Base-by-base conservation (phyloP, 1,140 invertebrate genomes). In the Tribolium castaneum region DNA sequence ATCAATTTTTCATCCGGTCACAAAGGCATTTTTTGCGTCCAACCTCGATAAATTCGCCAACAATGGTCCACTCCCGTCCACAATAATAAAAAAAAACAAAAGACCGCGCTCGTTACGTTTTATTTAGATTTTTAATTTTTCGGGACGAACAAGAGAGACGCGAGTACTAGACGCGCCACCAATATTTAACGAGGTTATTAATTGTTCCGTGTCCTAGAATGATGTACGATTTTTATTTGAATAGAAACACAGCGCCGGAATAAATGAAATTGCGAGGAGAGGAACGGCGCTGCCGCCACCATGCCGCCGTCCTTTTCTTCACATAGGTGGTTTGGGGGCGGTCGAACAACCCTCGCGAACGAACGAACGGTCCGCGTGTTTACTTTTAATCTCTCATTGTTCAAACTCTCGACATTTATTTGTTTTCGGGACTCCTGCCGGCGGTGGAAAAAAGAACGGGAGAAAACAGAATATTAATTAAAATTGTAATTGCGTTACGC, bases 311-410 rank as follows among this genome's bases (percentile, higher is more conserved):
- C 66, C 54, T 70, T 66, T 70, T 66, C 78, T 70, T 19, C 16
- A 19, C 16, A 45, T 45, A 45, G 45, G 25, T 49, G 59, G 70
- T 51, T 10, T 51, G 51, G 52, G 39, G 76, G 25, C 12, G 70
- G 54, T 45, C 7, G n/a, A 19, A 49, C 39, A 19, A 49, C 39
- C 22, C 66, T 74, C 56, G 56, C 49, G 52, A 72, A 39, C 34
- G 25, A 30, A 30, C 25, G 25, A 30, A 30, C 25, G 25, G 70
- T 78, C 66, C 59, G 70, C 75, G 62, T 84, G 82, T 84, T 84
- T 84, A 84, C 83, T 81, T 84, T 84, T 83, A 84, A 84, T 84
- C 81, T 83, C 80, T 81, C 83, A 84, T 84, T 83, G 81, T 84
- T 82, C 83, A 81, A 82, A 82, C 82, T 81, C 81, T 75, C 71